phyloP scores from a whole-genome alignment of 64 coral and sea anemone genomes.

The Trachythela sp. region DNA sequence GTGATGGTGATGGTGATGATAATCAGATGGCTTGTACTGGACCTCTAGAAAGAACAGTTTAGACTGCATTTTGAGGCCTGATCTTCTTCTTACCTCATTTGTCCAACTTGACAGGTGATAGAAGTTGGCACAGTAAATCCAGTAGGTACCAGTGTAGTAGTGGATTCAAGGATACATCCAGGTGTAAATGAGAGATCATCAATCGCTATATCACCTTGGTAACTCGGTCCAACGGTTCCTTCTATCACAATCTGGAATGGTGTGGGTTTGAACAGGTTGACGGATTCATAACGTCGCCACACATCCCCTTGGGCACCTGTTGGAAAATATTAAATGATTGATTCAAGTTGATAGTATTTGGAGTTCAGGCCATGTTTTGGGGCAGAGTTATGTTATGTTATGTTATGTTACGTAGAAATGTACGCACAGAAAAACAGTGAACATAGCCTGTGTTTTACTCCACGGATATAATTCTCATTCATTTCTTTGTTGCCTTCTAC shows the following conservation, averaged over 20 bases:
- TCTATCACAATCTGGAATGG: conserved; percentile 88
- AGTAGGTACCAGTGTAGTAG: conserved; percentile 66
- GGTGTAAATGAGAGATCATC: conserved; percentile 96
- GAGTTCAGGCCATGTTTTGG: too few species aligned
- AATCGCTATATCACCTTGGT: conserved; percentile 87
- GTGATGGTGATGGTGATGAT: neutral
- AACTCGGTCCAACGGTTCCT: conserved; percentile 70
- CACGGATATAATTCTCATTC: too few species aligned
- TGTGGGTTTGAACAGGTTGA: conserved; percentile 39
- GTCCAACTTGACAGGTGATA: conserved; percentile 51
- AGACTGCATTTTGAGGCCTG: too few species aligned
- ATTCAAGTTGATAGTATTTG: too few species aligned
- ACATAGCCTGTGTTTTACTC: too few species aligned
- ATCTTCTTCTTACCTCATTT: conserved; percentile 47
- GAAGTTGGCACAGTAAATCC: conserved; percentile 60
- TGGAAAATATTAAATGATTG: neutral
- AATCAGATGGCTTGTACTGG: too few species aligned
- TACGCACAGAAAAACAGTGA: too few species aligned
- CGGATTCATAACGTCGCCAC: conserved; percentile 73
- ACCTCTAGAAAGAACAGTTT: too few species aligned
- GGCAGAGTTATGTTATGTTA: too few species aligned
- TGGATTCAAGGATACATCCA: conserved; percentile 72
- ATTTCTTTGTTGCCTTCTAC: too few species aligned
- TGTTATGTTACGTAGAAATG: too few species aligned
- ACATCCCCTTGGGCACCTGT: conserved; percentile 89